Conservation (phyloP, 2,113 vertebrate species). For the Bambusicola thoracicus region DNA sequence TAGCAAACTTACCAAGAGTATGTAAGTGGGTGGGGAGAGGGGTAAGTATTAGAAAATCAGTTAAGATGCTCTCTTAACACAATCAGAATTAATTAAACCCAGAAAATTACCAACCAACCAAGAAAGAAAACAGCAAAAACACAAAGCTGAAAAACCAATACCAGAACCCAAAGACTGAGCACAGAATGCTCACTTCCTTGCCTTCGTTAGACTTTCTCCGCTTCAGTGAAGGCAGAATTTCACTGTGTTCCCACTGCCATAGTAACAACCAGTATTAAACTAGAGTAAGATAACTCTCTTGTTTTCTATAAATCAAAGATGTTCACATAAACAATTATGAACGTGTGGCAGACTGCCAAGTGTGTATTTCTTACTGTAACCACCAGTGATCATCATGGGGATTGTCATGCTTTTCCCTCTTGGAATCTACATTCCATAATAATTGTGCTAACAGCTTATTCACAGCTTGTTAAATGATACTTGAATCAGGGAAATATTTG, state of each 20-base stretch:
- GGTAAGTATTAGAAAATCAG: background rate
- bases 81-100: background rate
- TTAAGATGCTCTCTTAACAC: background rate
- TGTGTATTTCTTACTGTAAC: constrained; percentile 35
- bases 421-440: constrained; percentile 34
- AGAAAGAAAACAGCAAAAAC: background rate
- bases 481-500: constrained; percentile 23
- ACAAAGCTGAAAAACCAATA: background rate
- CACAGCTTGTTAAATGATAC: constrained; percentile 31
- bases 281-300: background rate
- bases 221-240: background rate
- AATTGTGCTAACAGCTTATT: constrained; percentile 56
- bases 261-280: background rate
- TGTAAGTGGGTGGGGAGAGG: background rate
- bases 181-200: background rate
- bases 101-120: background rate
- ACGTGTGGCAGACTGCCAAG: constrained; percentile 57
- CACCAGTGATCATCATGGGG: constrained; percentile 33
- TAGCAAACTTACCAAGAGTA: background rate
- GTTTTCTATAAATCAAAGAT: constrained; percentile 44
- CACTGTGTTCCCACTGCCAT: background rate
- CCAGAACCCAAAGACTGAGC: background rate
- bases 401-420: constrained; percentile 47
- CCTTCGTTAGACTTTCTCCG: background rate
- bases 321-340: constrained; percentile 49